These are phyloP conservation scores for Caerostris darwini DNA, from an alignment of 1,140 invertebrate genomes.

Conservation along the genomic window DNA sequence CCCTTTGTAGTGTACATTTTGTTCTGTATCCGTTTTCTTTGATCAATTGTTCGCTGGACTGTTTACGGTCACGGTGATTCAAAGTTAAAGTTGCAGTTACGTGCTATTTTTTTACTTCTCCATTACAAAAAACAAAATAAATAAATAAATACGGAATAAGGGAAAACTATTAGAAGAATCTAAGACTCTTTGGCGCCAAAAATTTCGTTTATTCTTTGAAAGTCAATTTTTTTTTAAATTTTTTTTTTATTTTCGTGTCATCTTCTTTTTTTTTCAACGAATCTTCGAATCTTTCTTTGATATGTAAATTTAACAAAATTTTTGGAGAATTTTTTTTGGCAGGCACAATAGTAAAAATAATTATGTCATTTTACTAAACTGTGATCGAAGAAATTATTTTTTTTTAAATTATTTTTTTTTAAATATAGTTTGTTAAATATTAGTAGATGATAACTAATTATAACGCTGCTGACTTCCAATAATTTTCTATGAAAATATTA, in stretches of 20 bases:
- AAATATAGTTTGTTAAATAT: too few species aligned
- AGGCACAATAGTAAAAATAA: too few species aligned
- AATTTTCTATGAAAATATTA: too few species aligned
- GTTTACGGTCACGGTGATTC: constrained; percentile 61
- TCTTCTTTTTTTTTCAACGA: too few species aligned
- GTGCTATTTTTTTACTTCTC: background rate
- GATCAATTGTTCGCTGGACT: constrained; percentile 70
- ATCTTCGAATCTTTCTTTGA: background rate
- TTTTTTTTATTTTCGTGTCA: too few species aligned
- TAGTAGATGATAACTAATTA: too few species aligned
- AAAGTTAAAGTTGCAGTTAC: constrained; percentile 71
- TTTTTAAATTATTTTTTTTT: too few species aligned
- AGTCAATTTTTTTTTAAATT: too few species aligned
- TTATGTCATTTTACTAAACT: too few species aligned
- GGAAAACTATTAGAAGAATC: background rate
- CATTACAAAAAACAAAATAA: constrained; percentile 7
- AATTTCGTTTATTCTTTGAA: background rate
- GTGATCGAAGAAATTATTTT: too few species aligned
- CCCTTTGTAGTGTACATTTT: constrained; percentile 41
- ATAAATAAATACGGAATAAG: background rate
- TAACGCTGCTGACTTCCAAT: too few species aligned
- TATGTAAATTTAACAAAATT: constrained; percentile 8
- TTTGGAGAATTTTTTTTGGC: background rate
- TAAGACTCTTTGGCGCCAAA: background rate
- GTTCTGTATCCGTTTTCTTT: constrained; percentile 62